Percentiles rank a stretch among this genome's conserved stretches.
phyloP scores from a whole-genome alignment of 2,797 vertebrate species.

The Tolypeutes matacus region DNA sequence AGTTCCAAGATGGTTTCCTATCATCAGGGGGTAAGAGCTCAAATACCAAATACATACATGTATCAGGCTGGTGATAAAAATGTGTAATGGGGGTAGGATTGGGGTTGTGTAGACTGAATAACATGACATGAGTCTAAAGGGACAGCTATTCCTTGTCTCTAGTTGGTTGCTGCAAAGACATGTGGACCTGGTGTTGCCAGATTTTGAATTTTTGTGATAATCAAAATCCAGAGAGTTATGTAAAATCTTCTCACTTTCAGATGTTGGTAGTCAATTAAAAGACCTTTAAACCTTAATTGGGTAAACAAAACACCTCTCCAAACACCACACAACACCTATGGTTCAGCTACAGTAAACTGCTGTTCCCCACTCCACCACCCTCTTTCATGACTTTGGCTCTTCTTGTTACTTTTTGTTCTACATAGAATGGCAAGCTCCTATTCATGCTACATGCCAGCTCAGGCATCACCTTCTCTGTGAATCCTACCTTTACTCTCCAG shows the following conservation, averaged over 20 bases:
- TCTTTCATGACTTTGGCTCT: not conserved
- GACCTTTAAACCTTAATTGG: not conserved
- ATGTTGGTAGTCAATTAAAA: not conserved
- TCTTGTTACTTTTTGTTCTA: not conserved
- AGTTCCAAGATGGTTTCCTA: not conserved
- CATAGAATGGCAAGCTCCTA: not conserved
- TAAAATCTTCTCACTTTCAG: not conserved
- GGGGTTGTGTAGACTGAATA: not conserved
- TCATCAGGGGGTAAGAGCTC: not conserved
- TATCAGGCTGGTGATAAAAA: not conserved
- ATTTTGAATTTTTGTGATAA: not conserved
- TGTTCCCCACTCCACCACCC: not conserved
- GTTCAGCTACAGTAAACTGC: not conserved
- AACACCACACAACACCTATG: too few species aligned
- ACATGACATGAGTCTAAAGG: fast-evolving
- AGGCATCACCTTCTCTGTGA: not conserved
- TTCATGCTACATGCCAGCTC: not conserved
- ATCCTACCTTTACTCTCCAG: not conserved
- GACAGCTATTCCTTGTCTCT: too few species aligned
- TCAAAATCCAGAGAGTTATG: not conserved
- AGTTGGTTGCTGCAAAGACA: not conserved
- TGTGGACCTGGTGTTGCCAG: not conserved
- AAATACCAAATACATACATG: fast-evolving
- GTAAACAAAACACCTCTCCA: not conserved
- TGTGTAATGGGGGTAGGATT: fast-evolving